Conservation (phyloP, 1,140 invertebrate genomes). For the Caenorhabditis brenneri region DNA sequence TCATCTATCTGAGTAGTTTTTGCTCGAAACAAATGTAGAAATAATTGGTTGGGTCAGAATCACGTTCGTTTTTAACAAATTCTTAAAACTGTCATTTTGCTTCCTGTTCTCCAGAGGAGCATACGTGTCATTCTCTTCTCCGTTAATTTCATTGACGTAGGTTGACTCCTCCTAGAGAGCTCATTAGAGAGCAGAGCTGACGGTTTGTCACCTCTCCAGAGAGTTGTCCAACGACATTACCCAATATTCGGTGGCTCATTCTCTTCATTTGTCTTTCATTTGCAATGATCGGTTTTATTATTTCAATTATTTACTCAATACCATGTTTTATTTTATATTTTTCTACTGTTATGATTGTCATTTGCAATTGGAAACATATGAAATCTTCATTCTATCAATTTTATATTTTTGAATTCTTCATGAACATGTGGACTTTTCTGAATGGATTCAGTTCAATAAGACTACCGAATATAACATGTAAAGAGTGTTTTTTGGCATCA, state of each 20-base stretch:
- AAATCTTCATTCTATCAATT: not conserved
- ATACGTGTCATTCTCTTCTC: not conserved
- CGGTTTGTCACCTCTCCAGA: not conserved
- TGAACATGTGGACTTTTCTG: not conserved
- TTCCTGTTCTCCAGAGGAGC: too few species aligned
- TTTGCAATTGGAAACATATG: not conserved
- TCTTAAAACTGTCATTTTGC: too few species aligned
- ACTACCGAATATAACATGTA: not conserved
- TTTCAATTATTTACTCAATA: not conserved
- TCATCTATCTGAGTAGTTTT: too few species aligned
- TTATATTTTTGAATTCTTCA: not conserved
- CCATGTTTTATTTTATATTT: not conserved
- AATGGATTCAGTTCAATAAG: not conserved
- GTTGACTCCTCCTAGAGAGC: not conserved
- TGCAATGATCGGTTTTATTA: not conserved
- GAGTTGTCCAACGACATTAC: too few species aligned
- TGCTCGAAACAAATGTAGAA: too few species aligned
- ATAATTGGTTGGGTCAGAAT: too few species aligned
- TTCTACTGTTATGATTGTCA: not conserved
- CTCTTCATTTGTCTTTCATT: not conserved
- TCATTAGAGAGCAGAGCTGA: not conserved
- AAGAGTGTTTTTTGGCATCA: not conserved
- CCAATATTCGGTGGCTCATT: too few species aligned
- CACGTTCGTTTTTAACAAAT: too few species aligned
- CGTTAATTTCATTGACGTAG: not conserved